Base-by-base conservation (phyloP, 2,113 vertebrate genomes). In the Lamprologus callipterus region DNA sequence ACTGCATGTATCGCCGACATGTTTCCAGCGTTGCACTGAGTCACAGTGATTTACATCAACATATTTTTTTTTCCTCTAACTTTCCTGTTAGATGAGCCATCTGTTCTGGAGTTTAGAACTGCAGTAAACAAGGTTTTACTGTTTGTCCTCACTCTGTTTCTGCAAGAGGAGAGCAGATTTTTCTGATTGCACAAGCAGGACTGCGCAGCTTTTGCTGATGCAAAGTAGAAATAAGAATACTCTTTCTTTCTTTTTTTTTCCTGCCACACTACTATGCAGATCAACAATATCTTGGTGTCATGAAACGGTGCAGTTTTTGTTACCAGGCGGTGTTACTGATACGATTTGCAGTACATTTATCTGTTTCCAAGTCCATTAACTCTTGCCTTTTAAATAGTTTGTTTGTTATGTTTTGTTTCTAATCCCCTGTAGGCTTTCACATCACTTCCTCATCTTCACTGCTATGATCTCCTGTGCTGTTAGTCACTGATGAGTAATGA, bases 121-220 rank as follows among this genome's bases (percentile, higher is more conserved):
- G 87, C 49, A 68, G 51, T 84, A 78, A 91, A 91, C 87, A 87
- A 83, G 75, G 86, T 92, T 93, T 88, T 82, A 65, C 85, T 57
- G 80, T 88, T 75, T 63, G 81, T 85, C 37, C 14, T 83, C 45
- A n/a, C 58, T 88, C 23, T 5, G 51, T 75, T 68, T 87, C 65
- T 84, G 81, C 65, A 51, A 5, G 8, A 89, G 51, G 31, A 75
- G 42, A 45, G 70, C 88, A 84, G 75, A 14, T 73, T 87, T 84
- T 89, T 73, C 49, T 85, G 19, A 82, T 81, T 45, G 55, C 83
- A 82, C 85, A 60, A 33, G 37, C 55, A 68, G 49, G 21, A 53
- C 51, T 57, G 75, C 47, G 37, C 40, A 73, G 21, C 42, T 87
- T 65, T 53, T 82, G 35, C 65, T 88, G 86, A 92, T 49, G 26